Evolutionary conservation across 2,113 vertebrate genomes (phyloP).

Genomic region (Tautogolabrus adspersus): DNA sequence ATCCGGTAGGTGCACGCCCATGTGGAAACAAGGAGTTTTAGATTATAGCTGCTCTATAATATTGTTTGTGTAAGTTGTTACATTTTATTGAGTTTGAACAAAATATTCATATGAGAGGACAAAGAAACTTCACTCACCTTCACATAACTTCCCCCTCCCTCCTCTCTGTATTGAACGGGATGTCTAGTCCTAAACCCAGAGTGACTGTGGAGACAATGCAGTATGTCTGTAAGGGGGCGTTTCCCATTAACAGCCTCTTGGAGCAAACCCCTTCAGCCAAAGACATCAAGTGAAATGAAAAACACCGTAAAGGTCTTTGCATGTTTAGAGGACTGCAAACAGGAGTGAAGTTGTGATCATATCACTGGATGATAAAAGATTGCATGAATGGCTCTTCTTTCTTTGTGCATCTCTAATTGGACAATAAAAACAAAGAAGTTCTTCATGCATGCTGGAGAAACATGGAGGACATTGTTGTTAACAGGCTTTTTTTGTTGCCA

Average conservation of each 20-base stretch:
- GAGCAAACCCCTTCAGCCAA: not conserved
- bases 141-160: not conserved
- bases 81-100: slow-evolving; percentile 10
- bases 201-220: slow-evolving; percentile 12
- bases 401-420: not conserved
- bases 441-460: not conserved
- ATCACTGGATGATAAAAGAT: not conserved
- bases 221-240: not conserved
- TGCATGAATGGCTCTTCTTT: not conserved
- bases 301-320: not conserved
- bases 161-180: not conserved
- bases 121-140: not conserved
- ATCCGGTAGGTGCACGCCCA: not conserved
- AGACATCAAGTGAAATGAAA: not conserved
- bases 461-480: not conserved
- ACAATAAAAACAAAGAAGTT: not conserved
- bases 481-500: not conserved
- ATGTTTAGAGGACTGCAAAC: not conserved
- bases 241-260: not conserved
- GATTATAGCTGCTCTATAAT: not conserved
- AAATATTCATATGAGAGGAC: not conserved
- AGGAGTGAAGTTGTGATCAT: not conserved
- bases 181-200: not conserved
- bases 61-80: not conserved
- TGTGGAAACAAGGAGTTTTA: not conserved